Conservation (phyloP, 2,888 invertebrate species). For the Oscheius onirici region DNA sequence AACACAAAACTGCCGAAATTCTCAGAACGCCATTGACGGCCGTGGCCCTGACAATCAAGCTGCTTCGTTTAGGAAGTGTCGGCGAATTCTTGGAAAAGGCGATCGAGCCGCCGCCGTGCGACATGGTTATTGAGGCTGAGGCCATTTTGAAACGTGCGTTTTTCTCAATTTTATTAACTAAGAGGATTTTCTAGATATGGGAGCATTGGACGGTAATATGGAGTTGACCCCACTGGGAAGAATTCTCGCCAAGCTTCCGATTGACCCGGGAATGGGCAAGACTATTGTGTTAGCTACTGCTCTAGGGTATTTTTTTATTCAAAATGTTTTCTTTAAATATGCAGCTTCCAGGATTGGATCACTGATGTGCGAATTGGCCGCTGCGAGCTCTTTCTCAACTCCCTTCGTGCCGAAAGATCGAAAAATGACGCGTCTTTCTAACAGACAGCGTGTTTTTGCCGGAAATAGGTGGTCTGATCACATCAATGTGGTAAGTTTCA, state of each 20-base stretch:
- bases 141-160: conserved; percentile 77
- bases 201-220: conserved; percentile 85
- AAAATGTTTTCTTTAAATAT: background rate
- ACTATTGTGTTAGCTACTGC: conserved; percentile 95
- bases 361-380: conserved; percentile 90
- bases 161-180: background rate
- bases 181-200: conserved; percentile 64
- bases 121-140: conserved; percentile 97
- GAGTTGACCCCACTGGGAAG: conserved; percentile 91
- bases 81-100: conserved; percentile 91
- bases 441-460: conserved; percentile 81
- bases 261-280: conserved; percentile 94
- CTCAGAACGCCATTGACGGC: conserved; percentile 96
- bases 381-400: conserved; percentile 93
- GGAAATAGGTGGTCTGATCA: conserved; percentile 92
- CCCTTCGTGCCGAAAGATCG: conserved; percentile 81
- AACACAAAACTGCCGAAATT: conserved; percentile 95
- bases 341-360: conserved; percentile 81
- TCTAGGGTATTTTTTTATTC: conserved; percentile 75
- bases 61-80: conserved; percentile 88
- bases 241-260: conserved; percentile 90
- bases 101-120: conserved; percentile 93
- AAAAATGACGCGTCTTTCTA: conserved; percentile 78
- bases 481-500: conserved; percentile 74
- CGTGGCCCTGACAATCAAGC: conserved; percentile 87